phyloP scores from a whole-genome alignment of 2,113 vertebrate species.

The Psilopsiagon aurifrons region DNA sequence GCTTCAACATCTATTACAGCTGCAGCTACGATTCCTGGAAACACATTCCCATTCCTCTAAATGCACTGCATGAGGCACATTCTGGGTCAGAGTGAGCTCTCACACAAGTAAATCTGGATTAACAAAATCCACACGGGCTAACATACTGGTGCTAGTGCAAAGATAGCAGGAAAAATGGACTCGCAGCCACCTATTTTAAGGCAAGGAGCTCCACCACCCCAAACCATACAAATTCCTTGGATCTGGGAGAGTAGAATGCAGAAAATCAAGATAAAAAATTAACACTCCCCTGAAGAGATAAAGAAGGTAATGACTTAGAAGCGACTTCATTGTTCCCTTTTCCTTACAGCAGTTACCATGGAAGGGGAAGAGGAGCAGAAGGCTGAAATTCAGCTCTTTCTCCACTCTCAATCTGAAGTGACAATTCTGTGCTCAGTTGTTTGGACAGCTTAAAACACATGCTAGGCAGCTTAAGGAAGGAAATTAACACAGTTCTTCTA shows the following conservation, averaged over 20 bases:
- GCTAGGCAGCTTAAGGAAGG: background rate
- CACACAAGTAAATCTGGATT: slow-evolving; percentile 61
- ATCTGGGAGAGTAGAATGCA: background rate
- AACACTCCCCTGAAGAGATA: slow-evolving; percentile 13
- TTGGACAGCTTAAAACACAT: slow-evolving; percentile 38
- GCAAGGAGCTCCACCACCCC: slow-evolving; percentile 3
- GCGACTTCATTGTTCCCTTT: slow-evolving; percentile 27
- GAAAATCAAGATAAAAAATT: slow-evolving; percentile 36
- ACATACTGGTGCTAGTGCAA: slow-evolving; percentile 25
- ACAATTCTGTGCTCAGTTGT: background rate
- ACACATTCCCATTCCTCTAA: background rate
- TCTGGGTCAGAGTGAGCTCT: slow-evolving; percentile 44
- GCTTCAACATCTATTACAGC: background rate
- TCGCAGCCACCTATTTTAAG: background rate
- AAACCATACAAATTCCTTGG: background rate
- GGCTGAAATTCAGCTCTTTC: slow-evolving; percentile 5
- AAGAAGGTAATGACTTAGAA: slow-evolving; percentile 35
- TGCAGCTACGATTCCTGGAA: slow-evolving; percentile 24
- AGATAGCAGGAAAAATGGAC: slow-evolving; percentile 18
- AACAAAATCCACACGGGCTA: slow-evolving; percentile 49
- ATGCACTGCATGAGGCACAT: slow-evolving; percentile 4
- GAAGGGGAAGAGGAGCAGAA: slow-evolving; percentile 7
- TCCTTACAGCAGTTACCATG: background rate
- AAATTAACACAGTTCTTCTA: background rate
- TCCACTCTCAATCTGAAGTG: background rate